Conservation (phyloP, 2,113 vertebrate genomes). For the Chlorodrepanis virens region DNA sequence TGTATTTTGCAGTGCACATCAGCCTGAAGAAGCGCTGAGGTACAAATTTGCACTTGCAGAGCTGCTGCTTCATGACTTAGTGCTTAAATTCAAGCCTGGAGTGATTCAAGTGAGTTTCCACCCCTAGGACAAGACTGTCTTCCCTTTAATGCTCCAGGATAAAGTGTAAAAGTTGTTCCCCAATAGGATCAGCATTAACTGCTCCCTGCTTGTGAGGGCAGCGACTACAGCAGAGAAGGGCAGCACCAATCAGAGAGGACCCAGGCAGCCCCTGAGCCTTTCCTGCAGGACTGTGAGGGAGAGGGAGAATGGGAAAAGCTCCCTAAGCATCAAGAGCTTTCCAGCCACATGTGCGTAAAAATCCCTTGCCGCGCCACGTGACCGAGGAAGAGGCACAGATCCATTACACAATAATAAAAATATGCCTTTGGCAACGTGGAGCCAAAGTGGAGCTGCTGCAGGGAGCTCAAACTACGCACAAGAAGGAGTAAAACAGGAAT, state of each 20-base stretch:
- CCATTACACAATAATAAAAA: constrained; percentile 77
- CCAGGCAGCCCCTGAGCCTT: background rate
- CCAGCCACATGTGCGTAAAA: constrained; percentile 25
- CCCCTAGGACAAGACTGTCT: background rate
- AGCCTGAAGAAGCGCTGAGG: background rate
- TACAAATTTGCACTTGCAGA: background rate
- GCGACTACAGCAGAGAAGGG: background rate
- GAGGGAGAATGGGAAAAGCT: background rate
- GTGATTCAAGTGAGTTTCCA: background rate
- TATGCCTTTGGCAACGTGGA: constrained; percentile 66
- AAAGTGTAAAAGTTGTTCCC: background rate
- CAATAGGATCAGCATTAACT: fast-evolving
- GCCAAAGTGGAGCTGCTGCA: constrained; percentile 30
- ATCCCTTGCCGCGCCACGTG: constrained; percentile 66
- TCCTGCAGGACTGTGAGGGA: background rate
- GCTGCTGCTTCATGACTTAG: background rate
- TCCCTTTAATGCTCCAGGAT: background rate
- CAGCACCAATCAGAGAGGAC: background rate
- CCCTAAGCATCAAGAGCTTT: background rate
- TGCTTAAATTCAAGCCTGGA: background rate
- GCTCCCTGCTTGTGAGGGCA: background rate
- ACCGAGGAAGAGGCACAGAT: constrained; percentile 47
- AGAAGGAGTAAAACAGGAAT: background rate
- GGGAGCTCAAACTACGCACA: background rate
- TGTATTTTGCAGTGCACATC: fast-evolving